These are phyloP conservation scores for Pteropus rufus DNA, from an alignment of 2,797 vertebrate species.

Conservation along the genomic window DNA sequence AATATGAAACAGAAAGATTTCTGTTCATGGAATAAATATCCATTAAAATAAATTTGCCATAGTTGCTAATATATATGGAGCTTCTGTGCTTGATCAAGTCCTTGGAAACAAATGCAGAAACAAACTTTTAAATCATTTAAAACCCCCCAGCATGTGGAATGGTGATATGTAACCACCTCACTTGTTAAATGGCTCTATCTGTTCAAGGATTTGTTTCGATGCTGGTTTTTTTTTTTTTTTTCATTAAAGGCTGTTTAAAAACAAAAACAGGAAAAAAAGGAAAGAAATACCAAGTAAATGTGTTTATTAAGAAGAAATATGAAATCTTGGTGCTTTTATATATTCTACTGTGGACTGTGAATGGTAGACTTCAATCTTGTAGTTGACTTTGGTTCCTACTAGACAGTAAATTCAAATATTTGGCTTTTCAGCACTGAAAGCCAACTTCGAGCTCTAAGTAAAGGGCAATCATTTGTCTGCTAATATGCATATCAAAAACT, in stretches of 20 bases:
- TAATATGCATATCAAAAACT: slow-evolving; percentile 80
- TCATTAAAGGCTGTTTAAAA: slow-evolving; percentile 49
- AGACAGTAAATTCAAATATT: slow-evolving; percentile 78
- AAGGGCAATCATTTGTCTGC: slow-evolving; percentile 78
- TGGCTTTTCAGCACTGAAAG: slow-evolving; percentile 77
- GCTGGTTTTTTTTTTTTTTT: slow-evolving; percentile 2
- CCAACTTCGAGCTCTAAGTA: slow-evolving; percentile 58
- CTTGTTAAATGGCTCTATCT: slow-evolving; percentile 42
- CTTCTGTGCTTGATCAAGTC: slow-evolving; percentile 50
- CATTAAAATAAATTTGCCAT: background rate
- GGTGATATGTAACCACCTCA: slow-evolving; percentile 17
- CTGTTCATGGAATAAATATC: slow-evolving; percentile 50
- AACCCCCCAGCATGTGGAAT: background rate
- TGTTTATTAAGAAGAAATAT: background rate
- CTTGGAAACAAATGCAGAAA: slow-evolving; percentile 45
- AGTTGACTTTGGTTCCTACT: slow-evolving; percentile 70
- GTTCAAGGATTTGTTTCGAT: slow-evolving; percentile 59
- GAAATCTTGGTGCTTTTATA: background rate
- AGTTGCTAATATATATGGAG: slow-evolving; percentile 31
- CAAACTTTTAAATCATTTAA: slow-evolving; percentile 59
- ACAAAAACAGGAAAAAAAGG: background rate
- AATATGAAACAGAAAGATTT: slow-evolving; percentile 82
- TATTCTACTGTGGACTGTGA: background rate
- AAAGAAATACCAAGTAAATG: slow-evolving; percentile 32
- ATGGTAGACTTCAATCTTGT: slow-evolving; percentile 42